Conservation (phyloP, 2,797 vertebrate genomes). For the Numenius phaeopus region DNA sequence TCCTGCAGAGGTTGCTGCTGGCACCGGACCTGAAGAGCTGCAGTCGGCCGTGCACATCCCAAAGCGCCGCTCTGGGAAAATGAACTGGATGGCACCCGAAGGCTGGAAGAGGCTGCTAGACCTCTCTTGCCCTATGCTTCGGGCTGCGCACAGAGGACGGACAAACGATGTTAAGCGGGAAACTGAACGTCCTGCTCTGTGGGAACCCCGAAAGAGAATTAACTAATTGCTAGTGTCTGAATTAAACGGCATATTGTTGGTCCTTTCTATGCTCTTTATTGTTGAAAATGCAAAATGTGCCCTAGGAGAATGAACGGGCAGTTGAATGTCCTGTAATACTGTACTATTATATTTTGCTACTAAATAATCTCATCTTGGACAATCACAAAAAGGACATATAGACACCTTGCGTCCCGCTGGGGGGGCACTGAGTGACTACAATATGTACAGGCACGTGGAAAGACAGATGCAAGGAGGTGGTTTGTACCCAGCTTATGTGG, state of each 20-base stretch:
- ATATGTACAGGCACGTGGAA: accelerated
- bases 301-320: not conserved
- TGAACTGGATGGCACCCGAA: not conserved
- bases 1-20: not conserved
- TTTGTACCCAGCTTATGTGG: accelerated
- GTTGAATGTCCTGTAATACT: not conserved
- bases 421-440: accelerated
- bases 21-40: not conserved
- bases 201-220: not conserved
- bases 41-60: not conserved
- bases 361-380: not conserved
- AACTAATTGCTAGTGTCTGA: not conserved
- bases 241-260: accelerated
- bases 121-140: accelerated
- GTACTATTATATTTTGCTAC: not conserved
- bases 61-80: accelerated
- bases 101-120: too few species aligned
- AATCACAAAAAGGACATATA: not conserved
- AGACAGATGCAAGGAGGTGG: not conserved
- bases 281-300: not conserved
- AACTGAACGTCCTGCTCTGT: not conserved
- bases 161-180: not conserved
- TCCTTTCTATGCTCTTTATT: accelerated
- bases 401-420: not conserved
- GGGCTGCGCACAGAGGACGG: accelerated